phyloP scores from a whole-genome alignment of 2,888 invertebrate species.

The Orchestes rusci region DNA sequence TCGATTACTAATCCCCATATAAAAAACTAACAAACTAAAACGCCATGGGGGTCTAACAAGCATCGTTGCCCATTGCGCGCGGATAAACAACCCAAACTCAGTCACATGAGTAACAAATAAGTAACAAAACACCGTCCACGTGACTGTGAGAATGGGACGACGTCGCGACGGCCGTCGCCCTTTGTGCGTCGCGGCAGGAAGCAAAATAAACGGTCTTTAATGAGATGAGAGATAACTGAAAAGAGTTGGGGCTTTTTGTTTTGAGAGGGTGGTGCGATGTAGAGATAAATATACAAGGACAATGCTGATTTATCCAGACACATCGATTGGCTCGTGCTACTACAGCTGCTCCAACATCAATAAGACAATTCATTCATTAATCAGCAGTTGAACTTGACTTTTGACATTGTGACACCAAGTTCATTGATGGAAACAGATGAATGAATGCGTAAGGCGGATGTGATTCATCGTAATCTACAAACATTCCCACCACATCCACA shows the following conservation, averaged over 20 bases:
- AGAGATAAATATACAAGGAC: no score
- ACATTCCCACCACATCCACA: no score
- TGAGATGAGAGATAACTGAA: constrained; percentile 30
- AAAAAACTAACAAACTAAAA: constrained; percentile 12
- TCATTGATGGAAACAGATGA: no score
- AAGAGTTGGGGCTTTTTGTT: constrained; percentile 13
- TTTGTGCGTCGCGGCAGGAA: constrained; percentile 25
- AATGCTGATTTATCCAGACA: no score
- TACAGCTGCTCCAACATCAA: no score
- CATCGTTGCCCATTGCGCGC: constrained; percentile 11
- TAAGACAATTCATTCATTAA: no score
- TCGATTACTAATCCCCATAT: no score
- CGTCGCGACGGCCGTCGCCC: constrained; percentile 30
- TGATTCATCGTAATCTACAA: no score
- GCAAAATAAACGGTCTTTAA: constrained; percentile 33
- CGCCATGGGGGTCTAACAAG: constrained; percentile 10
- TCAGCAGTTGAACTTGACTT: no score
- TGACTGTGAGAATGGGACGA: constrained; percentile 33
- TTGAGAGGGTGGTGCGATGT: constrained; percentile 4
- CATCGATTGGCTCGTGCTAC: no score
- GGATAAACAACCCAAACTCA: constrained; percentile 21
- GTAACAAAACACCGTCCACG: constrained; percentile 35
- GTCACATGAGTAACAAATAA: constrained; percentile 32
- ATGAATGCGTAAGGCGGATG: no score
- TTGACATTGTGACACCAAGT: no score